A percentile compares a stretch with the other conserved stretches of the same genome.
These are phyloP conservation scores for Acanthacorydalis orientalis DNA, from an alignment of 2,888 invertebrate species.

Conservation along the genomic window DNA sequence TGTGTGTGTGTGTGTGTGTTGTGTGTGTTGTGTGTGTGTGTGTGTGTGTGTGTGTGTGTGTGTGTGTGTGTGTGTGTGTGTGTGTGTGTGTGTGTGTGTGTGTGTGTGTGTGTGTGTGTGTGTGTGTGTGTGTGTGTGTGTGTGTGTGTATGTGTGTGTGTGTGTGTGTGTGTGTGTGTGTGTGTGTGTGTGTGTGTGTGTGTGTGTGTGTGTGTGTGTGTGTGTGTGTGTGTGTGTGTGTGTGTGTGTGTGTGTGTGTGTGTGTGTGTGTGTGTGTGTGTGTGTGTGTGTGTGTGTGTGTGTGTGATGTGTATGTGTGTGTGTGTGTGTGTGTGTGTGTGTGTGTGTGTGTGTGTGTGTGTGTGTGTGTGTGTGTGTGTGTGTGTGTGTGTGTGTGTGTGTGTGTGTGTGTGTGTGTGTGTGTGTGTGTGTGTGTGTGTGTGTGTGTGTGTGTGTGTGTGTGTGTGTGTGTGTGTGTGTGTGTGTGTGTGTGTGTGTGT, in stretches of 20 bases:
- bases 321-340: background rate
- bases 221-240: background rate
- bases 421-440: background rate
- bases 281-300: background rate
- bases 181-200: too few relatives aligned
- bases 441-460: background rate
- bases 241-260: background rate
- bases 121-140: background rate
- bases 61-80: conserved; percentile 1
- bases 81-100: background rate
- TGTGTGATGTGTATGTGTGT: conserved; percentile 1
- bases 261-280: conserved; percentile 1
- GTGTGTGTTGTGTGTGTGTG: background rate
- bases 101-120: background rate
- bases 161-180: too few relatives aligned
- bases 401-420: too few relatives aligned
- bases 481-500: conserved; percentile 1
- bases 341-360: background rate
- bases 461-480: background rate
- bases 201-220: background rate
- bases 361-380: background rate
- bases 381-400: too few relatives aligned
- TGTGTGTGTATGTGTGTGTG: background rate
- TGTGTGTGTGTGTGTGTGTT: background rate
- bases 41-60: conserved; percentile 1